Percentiles rank a stretch among this genome's conserved stretches.
Evolutionary conservation across 2,113 vertebrate species (phyloP).

Genomic region (Sylvilagus bachmani): DNA sequence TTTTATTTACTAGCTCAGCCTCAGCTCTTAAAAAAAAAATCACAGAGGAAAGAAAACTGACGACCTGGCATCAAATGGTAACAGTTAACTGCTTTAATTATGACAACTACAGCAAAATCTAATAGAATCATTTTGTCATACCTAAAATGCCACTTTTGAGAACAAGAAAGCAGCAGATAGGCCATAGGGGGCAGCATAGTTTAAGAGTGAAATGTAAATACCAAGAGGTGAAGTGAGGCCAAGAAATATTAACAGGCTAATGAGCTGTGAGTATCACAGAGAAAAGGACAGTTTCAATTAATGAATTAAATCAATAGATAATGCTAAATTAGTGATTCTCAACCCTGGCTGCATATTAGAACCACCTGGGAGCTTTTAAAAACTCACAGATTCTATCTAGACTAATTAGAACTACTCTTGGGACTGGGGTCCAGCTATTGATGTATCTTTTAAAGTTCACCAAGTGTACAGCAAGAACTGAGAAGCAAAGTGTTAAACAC

Average conservation of each 20-base stretch:
- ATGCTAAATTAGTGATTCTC: conserved; percentile 29
- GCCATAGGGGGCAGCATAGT: conserved; percentile 77
- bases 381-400: conserved; percentile 1
- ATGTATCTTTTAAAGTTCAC: conserved; percentile 7
- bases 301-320: conserved; percentile 70
- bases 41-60: conserved; percentile 25
- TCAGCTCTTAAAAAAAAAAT: conserved; percentile 43
- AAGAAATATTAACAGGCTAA: conserved; percentile 69
- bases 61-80: conserved; percentile 2
- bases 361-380: conserved; percentile 42
- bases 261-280: conserved; percentile 37
- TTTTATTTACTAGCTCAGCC: conserved; percentile 24
- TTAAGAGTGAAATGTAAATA: conserved; percentile 63
- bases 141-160: conserved; percentile 23
- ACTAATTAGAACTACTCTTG: conserved; percentile 36
- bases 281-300: conserved; percentile 71
- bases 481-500: not conserved
- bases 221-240: conserved; percentile 64
- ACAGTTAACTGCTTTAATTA: not conserved
- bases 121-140: not conserved
- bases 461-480: not conserved
- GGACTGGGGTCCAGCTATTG: not conserved
- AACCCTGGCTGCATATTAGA: not conserved
- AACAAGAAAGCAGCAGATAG: conserved; percentile 14
- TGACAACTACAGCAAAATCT: not conserved